A percentile compares a stretch with the other conserved stretches of the same genome.
These are phyloP conservation scores for Thalassarche chlororhynchos DNA, from an alignment of 2,113 vertebrate genomes.

Conservation along the genomic window DNA sequence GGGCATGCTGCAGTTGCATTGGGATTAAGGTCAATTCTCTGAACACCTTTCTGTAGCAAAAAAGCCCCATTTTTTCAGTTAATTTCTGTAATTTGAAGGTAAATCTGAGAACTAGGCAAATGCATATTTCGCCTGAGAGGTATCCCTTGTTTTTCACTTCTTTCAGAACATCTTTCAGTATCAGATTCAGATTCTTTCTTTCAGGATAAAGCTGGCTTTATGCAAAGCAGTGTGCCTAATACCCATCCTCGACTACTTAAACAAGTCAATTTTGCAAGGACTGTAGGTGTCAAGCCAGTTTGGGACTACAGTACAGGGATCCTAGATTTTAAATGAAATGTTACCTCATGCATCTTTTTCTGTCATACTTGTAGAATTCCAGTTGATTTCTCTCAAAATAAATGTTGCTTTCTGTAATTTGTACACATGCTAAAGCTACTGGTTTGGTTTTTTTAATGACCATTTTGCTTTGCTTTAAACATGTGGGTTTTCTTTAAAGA, in stretches of 20 bases:
- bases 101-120: not conserved
- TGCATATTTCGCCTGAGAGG: not conserved
- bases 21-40: not conserved
- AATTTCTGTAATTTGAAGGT: not conserved
- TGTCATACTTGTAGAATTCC: not conserved
- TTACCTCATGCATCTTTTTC: slow-evolving; percentile 49
- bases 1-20: not conserved
- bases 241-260: not conserved
- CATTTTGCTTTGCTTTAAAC: slow-evolving; percentile 3
- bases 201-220: slow-evolving; percentile 4
- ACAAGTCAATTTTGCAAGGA: slow-evolving; percentile 35
- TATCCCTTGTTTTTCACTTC: not conserved
- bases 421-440: not conserved
- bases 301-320: slow-evolving; percentile 12
- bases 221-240: slow-evolving; percentile 21
- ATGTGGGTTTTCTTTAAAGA: not conserved
- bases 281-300: not conserved
- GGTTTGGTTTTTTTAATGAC: not conserved
- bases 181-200: not conserved
- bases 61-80: not conserved
- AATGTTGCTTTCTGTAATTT: not conserved
- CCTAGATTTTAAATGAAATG: slow-evolving; percentile 1
- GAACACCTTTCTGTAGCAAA: not conserved
- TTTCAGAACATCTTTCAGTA: not conserved
- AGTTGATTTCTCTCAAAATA: not conserved